Evolutionary conservation across 2,113 vertebrate species (phyloP), one percentile per base, ranked within the genome.

Genomic region (Fregetta grallaria): DNA sequence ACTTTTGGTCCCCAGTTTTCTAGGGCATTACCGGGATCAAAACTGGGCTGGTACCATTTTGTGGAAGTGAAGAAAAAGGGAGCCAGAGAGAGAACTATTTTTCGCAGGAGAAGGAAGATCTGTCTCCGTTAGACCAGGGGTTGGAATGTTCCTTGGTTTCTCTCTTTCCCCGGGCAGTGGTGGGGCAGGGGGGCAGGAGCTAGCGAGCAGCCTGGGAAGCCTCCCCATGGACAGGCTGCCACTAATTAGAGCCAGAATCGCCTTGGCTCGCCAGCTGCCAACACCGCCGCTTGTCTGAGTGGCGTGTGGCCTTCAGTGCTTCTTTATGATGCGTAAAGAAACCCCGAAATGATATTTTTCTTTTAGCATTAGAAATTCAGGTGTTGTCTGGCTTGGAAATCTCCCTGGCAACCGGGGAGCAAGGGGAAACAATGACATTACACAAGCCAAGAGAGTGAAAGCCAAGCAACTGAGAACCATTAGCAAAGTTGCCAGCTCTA

Each of bases 341-440:
- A 70, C 10, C 3, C 30, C 4, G 0, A 75, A 65, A 73, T 76
- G 7, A 18, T 29, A 70, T 94, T 90, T 93, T 92, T 89, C 23
- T 90, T 94, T 73, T 73, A 52, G 55, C 56, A 62, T 83, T 76
- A 88, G 58, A 90, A 94, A 86, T 73, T 92, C 72, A 70, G 67
- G 59, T 62, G 45, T 70, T 73, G 44, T 36, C 58, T 76, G 36
- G n/a, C 40, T 75, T 68, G 40, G 49, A 92, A 92, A 76, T 79
- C 88, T 47, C 90, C 56, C 19, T 53, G 23, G 45, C 44, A 74
- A 75, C 83, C 1, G 1, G 44, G n/a, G 77, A 75, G 62, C 67
- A 67, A 85, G 29, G 44, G 27, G 45, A 84, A 91, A 84, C 59
- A 80, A 73, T 88, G 93, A 44, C 68, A 71, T 87, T 93, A 67